phyloP scores from a whole-genome alignment of 2,888 invertebrate species.

The Salticus scenicus region DNA sequence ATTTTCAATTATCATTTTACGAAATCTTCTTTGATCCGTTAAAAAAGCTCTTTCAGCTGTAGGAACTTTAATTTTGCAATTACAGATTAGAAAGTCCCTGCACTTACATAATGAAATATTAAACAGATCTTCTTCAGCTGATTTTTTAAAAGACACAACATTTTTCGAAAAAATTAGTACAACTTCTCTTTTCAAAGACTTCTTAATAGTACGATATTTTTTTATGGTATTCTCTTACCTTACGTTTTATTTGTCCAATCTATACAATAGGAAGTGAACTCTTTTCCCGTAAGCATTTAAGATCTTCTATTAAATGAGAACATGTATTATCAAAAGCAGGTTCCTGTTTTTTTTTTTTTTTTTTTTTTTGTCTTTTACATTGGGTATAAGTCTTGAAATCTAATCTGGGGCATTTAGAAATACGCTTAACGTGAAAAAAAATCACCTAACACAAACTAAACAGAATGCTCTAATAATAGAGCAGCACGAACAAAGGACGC shows the following conservation, averaged over 20 bases:
- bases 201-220: too few species aligned
- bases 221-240: neutral
- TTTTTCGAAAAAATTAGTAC: neutral
- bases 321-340: neutral
- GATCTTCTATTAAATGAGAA: constrained; percentile 27
- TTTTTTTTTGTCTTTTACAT: neutral
- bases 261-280: constrained; percentile 14
- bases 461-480: too few species aligned
- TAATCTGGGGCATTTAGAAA: neutral
- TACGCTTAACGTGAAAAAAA: too few species aligned
- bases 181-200: neutral
- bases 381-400: neutral
- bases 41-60: constrained; percentile 22
- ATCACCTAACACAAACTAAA: too few species aligned
- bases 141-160: constrained; percentile 8
- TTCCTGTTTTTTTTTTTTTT: constrained; percentile 21
- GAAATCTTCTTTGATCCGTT: neutral
- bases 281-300: constrained; percentile 18
- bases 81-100: constrained; percentile 21
- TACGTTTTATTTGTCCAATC: neutral
- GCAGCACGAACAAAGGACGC: too few species aligned
- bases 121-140: neutral
- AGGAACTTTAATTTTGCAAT: constrained; percentile 20
- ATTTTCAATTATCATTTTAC: constrained; percentile 1
- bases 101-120: constrained; percentile 24